Evolutionary conservation across 2,797 vertebrate genomes (phyloP).

Genomic region (Dermochelys coriacea): DNA sequence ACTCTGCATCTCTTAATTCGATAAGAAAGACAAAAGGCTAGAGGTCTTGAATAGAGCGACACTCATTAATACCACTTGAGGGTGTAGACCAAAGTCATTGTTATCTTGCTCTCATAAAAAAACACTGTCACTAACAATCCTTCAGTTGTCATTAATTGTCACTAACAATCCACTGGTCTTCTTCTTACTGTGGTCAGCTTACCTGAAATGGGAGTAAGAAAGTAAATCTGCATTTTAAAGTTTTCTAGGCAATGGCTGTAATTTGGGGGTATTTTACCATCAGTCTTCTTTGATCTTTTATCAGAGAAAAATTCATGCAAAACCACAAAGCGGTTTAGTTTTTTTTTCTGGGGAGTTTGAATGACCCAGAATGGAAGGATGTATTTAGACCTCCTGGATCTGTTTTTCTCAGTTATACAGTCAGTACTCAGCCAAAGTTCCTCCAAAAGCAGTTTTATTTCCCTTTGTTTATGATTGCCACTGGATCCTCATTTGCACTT

Average conservation of each 20-base stretch:
- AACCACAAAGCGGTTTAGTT: not conserved
- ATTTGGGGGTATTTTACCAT: rapidly evolving
- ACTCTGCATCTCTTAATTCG: not conserved
- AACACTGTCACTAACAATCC: not conserved
- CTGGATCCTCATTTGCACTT: not conserved
- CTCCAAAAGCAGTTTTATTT: not conserved
- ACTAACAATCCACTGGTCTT: not conserved
- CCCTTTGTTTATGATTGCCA: not conserved
- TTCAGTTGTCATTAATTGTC: not conserved
- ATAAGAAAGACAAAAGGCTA: not conserved
- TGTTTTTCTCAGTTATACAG: not conserved
- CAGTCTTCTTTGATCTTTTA: not conserved
- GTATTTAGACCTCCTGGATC: not conserved
- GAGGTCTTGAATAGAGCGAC: not conserved
- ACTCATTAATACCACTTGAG: not conserved
- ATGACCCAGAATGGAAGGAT: not conserved
- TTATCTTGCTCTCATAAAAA: not conserved
- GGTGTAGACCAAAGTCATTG: not conserved
- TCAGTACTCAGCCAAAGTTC: not conserved
- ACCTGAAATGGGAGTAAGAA: not conserved
- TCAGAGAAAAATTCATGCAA: not conserved
- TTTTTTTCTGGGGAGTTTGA: not conserved
- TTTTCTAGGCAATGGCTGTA: not conserved
- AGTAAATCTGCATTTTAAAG: not conserved
- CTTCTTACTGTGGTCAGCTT: not conserved